Percentiles rank a stretch among this genome's conserved stretches.
These are phyloP conservation scores for Dromiciops gliroides DNA, from an alignment of 2,113 vertebrate species.

Conservation along the genomic window DNA sequence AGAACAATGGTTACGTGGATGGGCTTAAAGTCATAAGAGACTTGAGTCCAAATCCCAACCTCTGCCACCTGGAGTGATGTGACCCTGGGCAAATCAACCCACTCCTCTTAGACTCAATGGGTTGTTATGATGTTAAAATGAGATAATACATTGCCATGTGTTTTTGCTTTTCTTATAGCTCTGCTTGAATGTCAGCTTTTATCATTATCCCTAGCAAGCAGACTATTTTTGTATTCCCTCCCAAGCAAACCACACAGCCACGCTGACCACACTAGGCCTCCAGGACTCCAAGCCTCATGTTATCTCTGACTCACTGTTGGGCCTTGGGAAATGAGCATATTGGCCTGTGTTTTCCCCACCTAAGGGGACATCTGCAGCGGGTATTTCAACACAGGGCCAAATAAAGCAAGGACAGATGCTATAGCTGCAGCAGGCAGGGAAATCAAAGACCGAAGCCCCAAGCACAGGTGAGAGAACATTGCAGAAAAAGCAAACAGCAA, in stretches of 20 bases:
- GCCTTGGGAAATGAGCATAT: conserved; percentile 2
- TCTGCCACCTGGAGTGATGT: not conserved
- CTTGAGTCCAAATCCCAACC: not conserved
- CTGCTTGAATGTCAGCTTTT: not conserved
- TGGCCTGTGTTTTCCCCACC: not conserved
- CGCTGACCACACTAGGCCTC: not conserved
- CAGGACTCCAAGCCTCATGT: not conserved
- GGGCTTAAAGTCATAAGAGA: not conserved
- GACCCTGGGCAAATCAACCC: rapidly evolving
- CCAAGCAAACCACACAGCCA: not conserved
- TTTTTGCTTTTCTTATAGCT: not conserved
- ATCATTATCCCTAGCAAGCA: not conserved
- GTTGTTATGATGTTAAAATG: not conserved
- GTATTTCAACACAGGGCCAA: not conserved
- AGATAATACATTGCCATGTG: not conserved
- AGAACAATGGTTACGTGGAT: not conserved
- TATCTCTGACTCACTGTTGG: not conserved
- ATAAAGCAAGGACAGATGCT: rapidly evolving
- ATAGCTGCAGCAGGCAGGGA: not conserved
- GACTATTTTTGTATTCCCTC: conserved; percentile 26
- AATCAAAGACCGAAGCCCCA: not conserved
- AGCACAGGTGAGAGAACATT: not conserved
- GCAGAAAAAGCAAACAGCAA: not conserved
- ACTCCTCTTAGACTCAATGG: not conserved
- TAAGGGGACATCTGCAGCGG: not conserved